Evolutionary conservation across 2,888 invertebrate genomes (phyloP).

Genomic region (Notocelia uddmanniana): DNA sequence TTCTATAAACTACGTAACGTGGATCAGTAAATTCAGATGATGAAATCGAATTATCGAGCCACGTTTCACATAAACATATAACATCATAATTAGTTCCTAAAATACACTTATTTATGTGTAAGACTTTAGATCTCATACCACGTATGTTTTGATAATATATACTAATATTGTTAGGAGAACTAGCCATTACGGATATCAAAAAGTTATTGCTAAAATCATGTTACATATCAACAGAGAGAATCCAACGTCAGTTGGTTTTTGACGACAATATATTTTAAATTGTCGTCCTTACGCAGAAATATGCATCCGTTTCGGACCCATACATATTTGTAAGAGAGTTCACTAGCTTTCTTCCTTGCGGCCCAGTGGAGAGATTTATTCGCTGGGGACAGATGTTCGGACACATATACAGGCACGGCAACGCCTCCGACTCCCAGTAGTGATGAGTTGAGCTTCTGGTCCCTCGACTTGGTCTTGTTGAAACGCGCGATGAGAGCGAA

Average conservation of each 20-base stretch:
- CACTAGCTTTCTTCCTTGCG: not conserved
- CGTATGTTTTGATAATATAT: slow-evolving; percentile 1
- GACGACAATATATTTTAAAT: not conserved
- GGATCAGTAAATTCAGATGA: too few species aligned
- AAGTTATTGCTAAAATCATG: not conserved
- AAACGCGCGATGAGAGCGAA: too few species aligned
- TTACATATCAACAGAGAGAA: not conserved
- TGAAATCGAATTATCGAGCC: not conserved
- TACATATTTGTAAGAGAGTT: not conserved
- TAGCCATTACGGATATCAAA: not conserved
- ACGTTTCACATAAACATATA: not conserved
- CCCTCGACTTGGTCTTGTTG: too few species aligned
- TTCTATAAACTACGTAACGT: not conserved
- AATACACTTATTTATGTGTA: not conserved
- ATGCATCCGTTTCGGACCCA: not conserved
- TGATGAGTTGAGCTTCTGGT: too few species aligned
- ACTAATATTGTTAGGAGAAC: not conserved
- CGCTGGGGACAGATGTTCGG: too few species aligned
- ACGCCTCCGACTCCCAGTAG: too few species aligned
- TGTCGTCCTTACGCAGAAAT: not conserved
- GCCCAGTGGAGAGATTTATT: not conserved
- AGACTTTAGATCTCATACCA: not conserved
- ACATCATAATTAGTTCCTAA: not conserved
- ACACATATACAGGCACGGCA: too few species aligned
- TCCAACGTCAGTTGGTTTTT: not conserved